Evolutionary conservation across 92 coral and sea anemone genomes (phyloP).

Genomic region (Epizoanthus ramosus): DNA sequence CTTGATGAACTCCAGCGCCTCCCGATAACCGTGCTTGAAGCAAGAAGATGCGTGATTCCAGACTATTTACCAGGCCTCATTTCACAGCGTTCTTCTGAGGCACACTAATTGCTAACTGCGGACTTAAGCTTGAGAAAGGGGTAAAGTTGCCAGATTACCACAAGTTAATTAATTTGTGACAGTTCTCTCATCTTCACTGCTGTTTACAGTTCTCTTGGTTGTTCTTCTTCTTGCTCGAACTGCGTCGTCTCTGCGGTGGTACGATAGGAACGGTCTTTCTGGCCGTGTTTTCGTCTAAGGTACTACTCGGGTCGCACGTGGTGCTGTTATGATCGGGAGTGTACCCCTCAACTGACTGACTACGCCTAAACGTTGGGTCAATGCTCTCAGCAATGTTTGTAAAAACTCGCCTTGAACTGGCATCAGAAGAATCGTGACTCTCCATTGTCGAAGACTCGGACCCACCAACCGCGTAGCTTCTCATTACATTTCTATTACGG

Average conservation of each 20-base stretch:
- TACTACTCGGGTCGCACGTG: background rate
- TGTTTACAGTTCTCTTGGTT: constrained; percentile 80
- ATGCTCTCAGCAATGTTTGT: constrained; percentile 89
- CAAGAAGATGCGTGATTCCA: too few relatives aligned
- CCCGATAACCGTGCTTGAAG: too few relatives aligned
- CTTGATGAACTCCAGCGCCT: too few relatives aligned
- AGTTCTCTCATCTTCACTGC: constrained; percentile 16
- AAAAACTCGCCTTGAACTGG: constrained; percentile 44
- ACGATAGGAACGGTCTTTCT: constrained; percentile 77
- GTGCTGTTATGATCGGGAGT: background rate
- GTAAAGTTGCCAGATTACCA: background rate
- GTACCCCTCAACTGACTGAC: constrained; percentile 40
- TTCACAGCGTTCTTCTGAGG: too few relatives aligned
- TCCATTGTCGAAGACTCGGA: constrained; percentile 59
- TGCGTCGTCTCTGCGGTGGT: constrained; percentile 92
- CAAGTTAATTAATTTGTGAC: background rate
- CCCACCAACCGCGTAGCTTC: constrained; percentile 61
- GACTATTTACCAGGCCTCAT: too few relatives aligned
- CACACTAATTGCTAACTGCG: background rate
- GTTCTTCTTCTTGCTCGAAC: constrained; percentile 69
- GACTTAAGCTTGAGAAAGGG: background rate
- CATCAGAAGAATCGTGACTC: constrained; percentile 46
- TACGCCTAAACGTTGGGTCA: constrained; percentile 90
- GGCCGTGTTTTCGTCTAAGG: constrained; percentile 55
- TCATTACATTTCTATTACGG: constrained; percentile 53